Evolutionary conservation across 2,888 invertebrate genomes (phyloP), one percentile per base, ranked within the genome.

Genomic region (Eutolmus rufibarbis): DNA sequence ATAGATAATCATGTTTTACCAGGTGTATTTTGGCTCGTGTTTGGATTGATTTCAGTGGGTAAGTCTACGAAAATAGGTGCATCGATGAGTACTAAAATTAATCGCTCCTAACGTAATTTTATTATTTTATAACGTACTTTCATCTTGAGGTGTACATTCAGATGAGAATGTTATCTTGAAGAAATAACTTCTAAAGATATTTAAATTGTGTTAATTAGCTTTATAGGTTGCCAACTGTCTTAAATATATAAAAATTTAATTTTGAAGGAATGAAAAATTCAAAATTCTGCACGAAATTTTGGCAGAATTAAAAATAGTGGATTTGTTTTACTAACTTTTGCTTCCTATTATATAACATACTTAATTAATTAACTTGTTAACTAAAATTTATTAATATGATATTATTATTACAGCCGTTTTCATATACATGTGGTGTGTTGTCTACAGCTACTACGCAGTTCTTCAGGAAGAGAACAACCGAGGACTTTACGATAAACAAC

Each of bases 361-460:
- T n/a, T 7, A 51, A n/a, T n/a, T n/a, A n/a, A n/a, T n/a, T n/a
- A n/a, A n/a, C n/a, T 51, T 8, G n/a, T 66, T 66, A 23, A 66
- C 3, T 19, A 19, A 9, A 28, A 66, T 23, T 66, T 28, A 66
- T 28, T 28, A 19, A 28, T 23, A 66, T 57, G 5, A 8, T 34
- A 8, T 19, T 57, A 57, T 57, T 57, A n/a, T 95, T 95, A 77
- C 94, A 97, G 97, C 95, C 89, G 93, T 97, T 46, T 96, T 96
- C 92, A 93, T 96, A 86, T 97, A 97, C 93, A 94, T 97, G 91
- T 97, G 97, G 97, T 94, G 95, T 90, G 97, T 97, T 85, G 96
- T 96, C 84, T 97, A 96, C 94, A 97, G 97, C 91, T 96, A 96
- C 92, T 97, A 96, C 92, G 94, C 95, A 89, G 94, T 96, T 66